phyloP scores from a whole-genome alignment of 2,113 vertebrate genomes.

The Taurulus bubalis region DNA sequence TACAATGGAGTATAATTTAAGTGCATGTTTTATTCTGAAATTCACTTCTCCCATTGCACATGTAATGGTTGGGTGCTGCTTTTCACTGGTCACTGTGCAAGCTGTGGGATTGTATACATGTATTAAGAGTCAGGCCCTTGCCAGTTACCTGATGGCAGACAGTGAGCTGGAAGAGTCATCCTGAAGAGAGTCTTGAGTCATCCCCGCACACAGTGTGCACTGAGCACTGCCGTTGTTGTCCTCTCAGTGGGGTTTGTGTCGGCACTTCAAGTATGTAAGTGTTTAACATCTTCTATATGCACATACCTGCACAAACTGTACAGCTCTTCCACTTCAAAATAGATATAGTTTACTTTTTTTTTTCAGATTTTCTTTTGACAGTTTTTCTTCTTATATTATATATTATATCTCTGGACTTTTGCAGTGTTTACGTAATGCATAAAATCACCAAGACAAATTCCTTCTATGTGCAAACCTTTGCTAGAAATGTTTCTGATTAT shows the following conservation, averaged over 20 bases:
- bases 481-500: too few species aligned
- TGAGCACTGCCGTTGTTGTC: neutral
- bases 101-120: neutral
- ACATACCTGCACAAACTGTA: neutral
- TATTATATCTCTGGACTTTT: neutral
- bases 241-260: neutral
- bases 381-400: neutral
- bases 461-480: too few species aligned
- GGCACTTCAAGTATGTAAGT: conserved; percentile 4
- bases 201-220: neutral
- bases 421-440: neutral
- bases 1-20: neutral
- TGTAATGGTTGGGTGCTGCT: neutral
- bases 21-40: neutral
- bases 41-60: neutral
- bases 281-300: neutral
- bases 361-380: neutral
- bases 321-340: neutral
- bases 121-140: neutral
- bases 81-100: neutral
- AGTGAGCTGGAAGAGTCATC: conserved; percentile 2
- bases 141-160: neutral
- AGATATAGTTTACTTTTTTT: neutral
- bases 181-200: neutral
- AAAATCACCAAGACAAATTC: neutral